Base-by-base conservation (phyloP, 2,888 invertebrate species). In the Lydus trimaculatus region DNA sequence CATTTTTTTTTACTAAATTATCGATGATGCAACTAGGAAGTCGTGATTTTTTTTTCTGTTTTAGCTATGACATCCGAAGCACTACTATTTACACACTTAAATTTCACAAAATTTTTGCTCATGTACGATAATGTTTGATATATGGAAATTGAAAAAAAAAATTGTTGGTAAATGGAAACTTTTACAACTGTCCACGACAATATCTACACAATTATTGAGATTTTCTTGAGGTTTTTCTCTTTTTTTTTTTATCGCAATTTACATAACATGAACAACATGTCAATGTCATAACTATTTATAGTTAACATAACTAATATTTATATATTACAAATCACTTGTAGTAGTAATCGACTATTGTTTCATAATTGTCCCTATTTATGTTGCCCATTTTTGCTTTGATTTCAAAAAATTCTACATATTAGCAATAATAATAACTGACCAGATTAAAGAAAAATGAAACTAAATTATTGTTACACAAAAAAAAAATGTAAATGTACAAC, bases 41-140 rank as follows among this genome's bases (percentile, higher is more conserved):
- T 70, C 64, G n/a, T 66, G 64, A 17, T 61, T 48, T 48, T 8
- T 9, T 48, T 20, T 8, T 6, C 17, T 13, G 17, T 43, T 48
- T 33, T 63, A 67, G 62, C 67, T 67, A 67, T 67, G 67, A 67
- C 67, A 67, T 64, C 63, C 62, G 62, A 70, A 70, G 70, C 70
- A 70, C 70, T 67, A 70, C 70, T 70, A 70, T 70, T 70, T 66
- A 69, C 69, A 69, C 63, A 61, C 63, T 63, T 65, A 63, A 62
- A 63, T 63, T 69, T 65, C 17, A 31, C 58, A 60, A 28, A n/a
- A 60, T 23, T 33, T 36, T 58, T 61, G 36, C n/a, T 60, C 20
- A 48, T 64, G 31, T 64, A 67, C 36, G 62, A 33, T 48, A 63
- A 43, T 6, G n/a, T 43, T 48, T 48, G n/a, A n/a, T 20, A 43